A percentile compares a stretch with the other conserved stretches of the same genome.
Evolutionary conservation across 2,113 vertebrate genomes (phyloP).

Genomic region (Climacteris rufus): DNA sequence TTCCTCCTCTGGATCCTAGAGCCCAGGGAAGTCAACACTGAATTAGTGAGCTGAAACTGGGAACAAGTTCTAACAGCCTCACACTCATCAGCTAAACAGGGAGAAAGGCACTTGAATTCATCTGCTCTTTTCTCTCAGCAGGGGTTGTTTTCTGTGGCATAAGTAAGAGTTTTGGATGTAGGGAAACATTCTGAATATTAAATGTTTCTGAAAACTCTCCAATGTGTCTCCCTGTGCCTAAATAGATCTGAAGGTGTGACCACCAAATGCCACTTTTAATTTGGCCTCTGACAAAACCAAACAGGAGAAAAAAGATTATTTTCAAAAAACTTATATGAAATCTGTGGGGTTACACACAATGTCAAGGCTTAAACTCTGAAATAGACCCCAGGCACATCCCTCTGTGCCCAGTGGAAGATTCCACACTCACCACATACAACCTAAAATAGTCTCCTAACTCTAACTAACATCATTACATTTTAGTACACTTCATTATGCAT

Average conservation of each 20-base stretch:
- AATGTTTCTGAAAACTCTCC: background rate
- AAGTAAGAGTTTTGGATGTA: background rate
- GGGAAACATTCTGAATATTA: background rate
- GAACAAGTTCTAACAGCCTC: background rate
- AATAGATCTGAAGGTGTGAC: background rate
- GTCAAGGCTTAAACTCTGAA: too few species aligned
- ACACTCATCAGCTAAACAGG: background rate
- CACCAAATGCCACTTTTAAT: background rate
- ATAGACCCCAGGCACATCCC: too few species aligned
- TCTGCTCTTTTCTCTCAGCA: background rate
- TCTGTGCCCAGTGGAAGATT: too few species aligned
- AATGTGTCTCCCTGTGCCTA: background rate
- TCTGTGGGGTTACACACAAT: too few species aligned
- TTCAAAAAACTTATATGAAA: accelerated
- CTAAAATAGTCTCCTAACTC: too few species aligned
- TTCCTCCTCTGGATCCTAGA: background rate
- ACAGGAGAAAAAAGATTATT: background rate
- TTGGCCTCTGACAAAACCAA: background rate
- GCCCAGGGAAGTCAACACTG: background rate
- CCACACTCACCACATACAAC: too few species aligned
- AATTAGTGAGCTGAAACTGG: background rate
- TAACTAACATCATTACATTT: too few species aligned
- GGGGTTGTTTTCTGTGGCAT: background rate
- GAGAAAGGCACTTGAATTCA: background rate
- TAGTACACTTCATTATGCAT: too few species aligned